Evolutionary conservation across 2,888 invertebrate species (phyloP), one percentile per base, ranked within the genome.

Genomic region (Eupsilia transversa): DNA sequence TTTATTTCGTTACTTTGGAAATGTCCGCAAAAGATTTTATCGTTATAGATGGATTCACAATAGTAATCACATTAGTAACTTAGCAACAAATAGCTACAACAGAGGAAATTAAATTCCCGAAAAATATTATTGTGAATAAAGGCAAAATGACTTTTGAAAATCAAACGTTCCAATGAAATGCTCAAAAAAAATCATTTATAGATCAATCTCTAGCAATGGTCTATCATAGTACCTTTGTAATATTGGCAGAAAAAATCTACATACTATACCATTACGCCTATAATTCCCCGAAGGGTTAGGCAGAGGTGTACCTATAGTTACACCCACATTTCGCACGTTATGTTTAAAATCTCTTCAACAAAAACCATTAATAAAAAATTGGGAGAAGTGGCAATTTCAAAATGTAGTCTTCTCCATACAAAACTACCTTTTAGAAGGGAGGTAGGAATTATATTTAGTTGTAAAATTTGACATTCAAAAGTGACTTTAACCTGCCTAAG

Each of bases 51-150:
- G 27, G 33, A 33, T 76, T 49, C 12, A 54, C 27, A 61, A n/a
- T n/a, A n/a, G 17, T 76, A 74, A 54, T 54, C 49, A 74, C 23
- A 76, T 80, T 73, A 54, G 76, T 76, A 61, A 54, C 80, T 27
- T 14, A 61, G 76, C 76, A 76, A 76, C 76, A 54, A 61, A 61
- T 17, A 17, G 38, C 17, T 61, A 76, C 76, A 76, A 76, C 76
- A 76, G 46, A 79, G n/a, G 2, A 57, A 74, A 49, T 35, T 20
- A 41, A 41, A 41, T 27, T 20, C 7, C 0, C 17, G 0, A 63
- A 20, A 10, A 10, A 10, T 20, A 10, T 38, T 61, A 35, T 61
- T 61, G 20, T 10, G n/a, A 60, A n/a, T 35, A 38, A 17, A 35
- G 35, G n/a, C 17, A 60, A 35, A n/a, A 17, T 35, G 9, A 60